Evolutionary conservation across 2,888 invertebrate genomes (phyloP), one percentile per base, ranked within the genome.

Genomic region (Drosophila birchii): DNA sequence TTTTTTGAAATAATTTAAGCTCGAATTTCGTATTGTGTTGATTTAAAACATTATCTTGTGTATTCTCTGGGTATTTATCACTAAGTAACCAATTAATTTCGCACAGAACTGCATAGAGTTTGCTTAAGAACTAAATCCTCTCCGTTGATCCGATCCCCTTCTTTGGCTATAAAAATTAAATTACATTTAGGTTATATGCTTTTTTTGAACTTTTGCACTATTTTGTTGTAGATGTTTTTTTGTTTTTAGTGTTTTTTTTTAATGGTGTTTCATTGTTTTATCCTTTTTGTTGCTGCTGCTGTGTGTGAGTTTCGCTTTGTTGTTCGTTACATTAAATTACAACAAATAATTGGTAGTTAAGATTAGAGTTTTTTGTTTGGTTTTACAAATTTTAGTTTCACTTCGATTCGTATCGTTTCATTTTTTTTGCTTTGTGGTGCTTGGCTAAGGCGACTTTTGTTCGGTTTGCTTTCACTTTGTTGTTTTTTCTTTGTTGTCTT

Each of bases 151-250:
- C 47, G 39, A 32, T 44, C 53, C 55, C 76, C 86, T 58, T 77
- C 84, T 90, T 91, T 91, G 91, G 91, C 91, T 91, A 91, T 91
- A 91, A 91, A 91, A 91, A 91, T 91, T 91, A 91, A 87, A 78
- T 81, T 90, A 87, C 80, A 71, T 87, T 83, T 80, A 72, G 60
- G 68, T 74, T 75, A 83, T 75, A 83, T 78, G 77, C 51, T 61
- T 76, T 29, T 81, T 81, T 82, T 80, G 75, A 82, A 79, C 76
- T 81, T 80, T 81, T 88, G 89, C 82, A 87, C 87, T 80, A 76
- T 89, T 87, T 74, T 81, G 57, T 68, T 79, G 64, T 83, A 73
- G 70, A 73, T 80, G 47, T 62, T 54, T 83, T 51, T 51, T 18
- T 7, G 12, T 18, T 32, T 32, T 20, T 32, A 8, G 0, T 49